Percentiles rank a stretch among this genome's conserved stretches.
Evolutionary conservation across 2,113 vertebrate genomes (phyloP).

Genomic region (Nothocercus nigrocapillus): DNA sequence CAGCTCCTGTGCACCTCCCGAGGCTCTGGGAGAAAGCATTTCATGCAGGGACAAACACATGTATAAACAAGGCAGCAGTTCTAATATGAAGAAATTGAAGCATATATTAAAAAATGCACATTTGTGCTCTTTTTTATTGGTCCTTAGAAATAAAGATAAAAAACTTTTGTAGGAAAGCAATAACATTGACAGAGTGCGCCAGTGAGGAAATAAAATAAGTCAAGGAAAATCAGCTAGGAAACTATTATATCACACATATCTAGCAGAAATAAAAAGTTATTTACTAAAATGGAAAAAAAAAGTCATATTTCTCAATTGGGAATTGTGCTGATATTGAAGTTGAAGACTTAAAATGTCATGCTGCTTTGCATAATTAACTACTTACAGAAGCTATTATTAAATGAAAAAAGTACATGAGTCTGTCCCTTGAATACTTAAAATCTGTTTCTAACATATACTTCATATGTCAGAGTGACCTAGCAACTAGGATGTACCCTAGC

Average conservation of each 20-base stretch:
- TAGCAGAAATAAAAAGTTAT: conserved; percentile 4
- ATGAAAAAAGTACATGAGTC: conserved; percentile 7
- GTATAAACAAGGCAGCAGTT: neutral
- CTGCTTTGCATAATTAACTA: conserved; percentile 27
- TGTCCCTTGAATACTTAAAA: neutral
- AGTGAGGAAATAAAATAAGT: conserved; percentile 34
- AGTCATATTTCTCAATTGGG: neutral
- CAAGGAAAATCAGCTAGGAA: conserved; percentile 63
- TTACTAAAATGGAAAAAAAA: conserved; percentile 48
- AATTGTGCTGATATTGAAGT: conserved; percentile 6
- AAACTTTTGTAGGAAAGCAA: neutral
- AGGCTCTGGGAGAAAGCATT: neutral
- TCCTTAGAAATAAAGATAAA: conserved; percentile 9
- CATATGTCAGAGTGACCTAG: conserved; percentile 63
- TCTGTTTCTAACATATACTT: conserved; percentile 43
- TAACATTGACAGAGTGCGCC: neutral
- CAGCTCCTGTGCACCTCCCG: neutral
- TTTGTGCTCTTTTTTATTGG: neutral
- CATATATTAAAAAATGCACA: neutral
- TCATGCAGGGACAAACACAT: neutral
- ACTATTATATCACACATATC: neutral
- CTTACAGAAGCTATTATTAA: conserved; percentile 4
- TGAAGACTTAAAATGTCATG: conserved; percentile 47
- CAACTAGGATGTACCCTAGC: conserved; percentile 71
- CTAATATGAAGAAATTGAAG: neutral